phyloP scores from a whole-genome alignment of 2,113 vertebrate genomes.

The Ptilonorhynchus violaceus region DNA sequence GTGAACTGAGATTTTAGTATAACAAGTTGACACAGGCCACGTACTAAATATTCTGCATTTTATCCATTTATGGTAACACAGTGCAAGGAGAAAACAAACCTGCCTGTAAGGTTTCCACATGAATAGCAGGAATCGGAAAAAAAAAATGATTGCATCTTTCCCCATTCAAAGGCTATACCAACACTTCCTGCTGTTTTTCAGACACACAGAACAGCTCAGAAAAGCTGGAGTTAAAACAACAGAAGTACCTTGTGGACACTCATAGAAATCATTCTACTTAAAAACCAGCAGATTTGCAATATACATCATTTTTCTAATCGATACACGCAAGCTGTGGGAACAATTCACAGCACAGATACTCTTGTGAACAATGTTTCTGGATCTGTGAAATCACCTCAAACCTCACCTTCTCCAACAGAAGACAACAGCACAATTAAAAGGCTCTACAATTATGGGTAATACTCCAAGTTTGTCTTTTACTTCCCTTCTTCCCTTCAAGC shows the following conservation, averaged over 20 bases:
- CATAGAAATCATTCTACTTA: not conserved
- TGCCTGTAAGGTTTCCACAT: not conserved
- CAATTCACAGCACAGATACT: not conserved
- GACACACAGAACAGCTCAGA: not conserved
- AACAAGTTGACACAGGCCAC: not conserved
- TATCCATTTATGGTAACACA: not conserved
- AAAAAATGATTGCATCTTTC: not conserved
- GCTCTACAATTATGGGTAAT: not conserved
- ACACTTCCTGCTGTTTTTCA: not conserved
- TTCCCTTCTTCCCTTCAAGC: not conserved
- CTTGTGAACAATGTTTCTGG: not conserved
- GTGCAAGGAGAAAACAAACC: not conserved
- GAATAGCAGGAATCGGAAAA: not conserved
- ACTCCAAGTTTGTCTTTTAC: not conserved
- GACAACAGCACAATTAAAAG: not conserved
- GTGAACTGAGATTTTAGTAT: not conserved
- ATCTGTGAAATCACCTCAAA: not conserved
- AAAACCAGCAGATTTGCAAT: not conserved
- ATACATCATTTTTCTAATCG: not conserved
- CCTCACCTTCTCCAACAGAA: not conserved
- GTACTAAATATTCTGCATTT: not conserved
- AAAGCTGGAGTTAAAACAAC: not conserved
- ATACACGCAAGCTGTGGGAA: not conserved
- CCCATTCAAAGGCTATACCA: not conserved
- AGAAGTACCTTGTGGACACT: not conserved